phyloP scores from a whole-genome alignment of 2,888 invertebrate species.

The Drosophila differens region DNA sequence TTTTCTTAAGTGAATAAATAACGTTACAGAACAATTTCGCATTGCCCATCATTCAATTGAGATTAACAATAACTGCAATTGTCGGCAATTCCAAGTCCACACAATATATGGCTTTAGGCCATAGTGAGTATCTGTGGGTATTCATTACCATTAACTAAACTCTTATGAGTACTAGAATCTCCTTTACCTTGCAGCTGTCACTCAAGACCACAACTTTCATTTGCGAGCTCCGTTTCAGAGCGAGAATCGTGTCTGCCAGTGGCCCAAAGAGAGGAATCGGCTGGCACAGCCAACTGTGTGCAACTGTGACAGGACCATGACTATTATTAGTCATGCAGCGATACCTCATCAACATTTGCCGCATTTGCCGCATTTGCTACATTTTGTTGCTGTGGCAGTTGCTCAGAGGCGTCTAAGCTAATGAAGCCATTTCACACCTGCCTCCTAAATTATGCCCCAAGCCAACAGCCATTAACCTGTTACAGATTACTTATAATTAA shows the following conservation, averaged over 20 bases:
- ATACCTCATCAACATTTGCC: conserved; percentile 45
- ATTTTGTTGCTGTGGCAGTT: conserved; percentile 14
- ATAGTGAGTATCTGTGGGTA: background rate
- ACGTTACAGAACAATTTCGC: background rate
- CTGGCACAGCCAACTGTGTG: conserved; percentile 29
- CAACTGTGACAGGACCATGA: conserved; percentile 61
- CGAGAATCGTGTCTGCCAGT: conserved; percentile 29
- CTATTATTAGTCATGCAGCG: conserved; percentile 65
- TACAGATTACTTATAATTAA: conserved; percentile 78
- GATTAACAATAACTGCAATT: conserved; percentile 4
- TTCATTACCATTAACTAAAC: conserved; percentile 41
- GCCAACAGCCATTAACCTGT: conserved; percentile 68
- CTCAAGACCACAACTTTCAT: conserved; percentile 44
- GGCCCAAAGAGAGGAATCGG: conserved; percentile 29
- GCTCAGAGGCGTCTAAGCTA: conserved; percentile 59
- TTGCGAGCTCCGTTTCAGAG: conserved; percentile 8
- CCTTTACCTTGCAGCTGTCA: conserved; percentile 31
- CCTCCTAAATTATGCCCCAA: conserved; percentile 64
- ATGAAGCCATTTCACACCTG: conserved; percentile 79
- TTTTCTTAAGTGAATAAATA: background rate
- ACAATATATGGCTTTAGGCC: conserved; percentile 8
- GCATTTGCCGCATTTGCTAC: conserved; percentile 35
- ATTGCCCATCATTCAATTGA: background rate
- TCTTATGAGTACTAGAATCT: conserved; percentile 19
- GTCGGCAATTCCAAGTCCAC: background rate